Evolutionary conservation across 2,888 invertebrate species (phyloP).

Genomic region (Lasioglossum leucozonium): DNA sequence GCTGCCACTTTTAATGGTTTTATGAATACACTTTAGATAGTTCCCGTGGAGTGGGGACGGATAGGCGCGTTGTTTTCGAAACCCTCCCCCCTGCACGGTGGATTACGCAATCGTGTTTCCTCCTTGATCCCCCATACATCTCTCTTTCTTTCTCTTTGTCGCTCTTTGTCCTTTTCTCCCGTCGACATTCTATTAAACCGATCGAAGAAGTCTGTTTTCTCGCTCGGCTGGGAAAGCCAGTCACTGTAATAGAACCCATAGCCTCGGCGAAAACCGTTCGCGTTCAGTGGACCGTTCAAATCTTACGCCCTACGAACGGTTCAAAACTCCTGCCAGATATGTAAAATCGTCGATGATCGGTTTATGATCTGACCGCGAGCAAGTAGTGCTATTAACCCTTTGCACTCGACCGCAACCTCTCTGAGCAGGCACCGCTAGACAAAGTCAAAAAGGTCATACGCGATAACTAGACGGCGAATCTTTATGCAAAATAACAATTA

Average conservation of each 20-base stretch:
- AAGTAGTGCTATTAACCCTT: neutral
- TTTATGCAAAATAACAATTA: no score
- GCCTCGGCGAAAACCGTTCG: constrained; percentile 53
- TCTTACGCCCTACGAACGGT: constrained; percentile 52
- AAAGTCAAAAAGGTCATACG: no score
- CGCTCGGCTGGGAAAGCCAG: constrained; percentile 56
- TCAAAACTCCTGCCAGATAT: constrained; percentile 64
- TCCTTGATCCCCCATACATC: neutral
- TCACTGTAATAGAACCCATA: constrained; percentile 74
- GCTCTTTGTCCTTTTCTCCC: neutral
- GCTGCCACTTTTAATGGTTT: constrained; percentile 61
- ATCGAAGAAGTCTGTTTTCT: constrained; percentile 42
- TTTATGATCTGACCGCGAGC: neutral
- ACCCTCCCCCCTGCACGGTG: constrained; percentile 31
- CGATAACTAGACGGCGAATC: no score
- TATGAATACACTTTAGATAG: constrained; percentile 61
- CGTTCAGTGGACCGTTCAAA: constrained; percentile 66
- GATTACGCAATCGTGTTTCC: constrained; percentile 16
- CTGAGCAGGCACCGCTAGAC: no score
- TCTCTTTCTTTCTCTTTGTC: neutral
- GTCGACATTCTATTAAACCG: constrained; percentile 31
- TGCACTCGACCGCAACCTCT: no score
- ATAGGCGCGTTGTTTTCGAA: constrained; percentile 54
- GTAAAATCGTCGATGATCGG: constrained; percentile 47
- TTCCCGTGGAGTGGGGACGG: neutral